Base-by-base conservation (phyloP, 2,113 vertebrate species). In the Pangasianodon gigas region DNA sequence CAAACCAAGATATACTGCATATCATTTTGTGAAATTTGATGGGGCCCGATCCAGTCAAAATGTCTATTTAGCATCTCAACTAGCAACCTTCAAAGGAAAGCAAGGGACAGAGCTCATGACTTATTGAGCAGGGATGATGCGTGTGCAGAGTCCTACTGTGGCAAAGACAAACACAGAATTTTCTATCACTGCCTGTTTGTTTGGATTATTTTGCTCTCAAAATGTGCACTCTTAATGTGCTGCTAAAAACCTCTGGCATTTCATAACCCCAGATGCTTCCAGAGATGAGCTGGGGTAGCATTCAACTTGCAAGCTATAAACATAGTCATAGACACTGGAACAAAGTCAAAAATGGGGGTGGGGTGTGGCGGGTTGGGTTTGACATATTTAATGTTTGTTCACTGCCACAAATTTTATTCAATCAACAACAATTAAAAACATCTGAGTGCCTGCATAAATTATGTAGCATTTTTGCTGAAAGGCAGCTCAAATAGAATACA, bases 141-240 rank as follows among this genome's bases (percentile, higher is more conserved):
- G 13, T 80, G 26, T 80, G 26, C 5, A 80, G 46, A 52, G 46
- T 80, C 13, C 6, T 52, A 51, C 77, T 80, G 77, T 80, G 91
- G 86, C 90, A 85, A 85, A 92, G 87, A 90, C 90, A 93, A 90
- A 92, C 90, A 92, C 88, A 89, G 86, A 92, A 92, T 14, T 79
- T 79, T 79, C 21, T 48, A 80, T 29, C 77, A 51, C 46, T n/a
- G 77, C 26, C 77, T 80, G 77, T 80, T 80, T 80, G 77, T 94
- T 92, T 92, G 90, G 89, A 86, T 86, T 86, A 90, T 91, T 88
- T 58, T 41, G 52, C 81, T 91, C 58, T 84, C 84, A 44, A 87
- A 46, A 90, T 89, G 75, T 90, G 87, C 82, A 65, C 75, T 91
- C 32, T 74, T 90, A 89, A 89, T 84, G 86, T 79, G 85, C 79